These are phyloP conservation scores for Crenichthys baileyi DNA, from an alignment of 2,797 vertebrate species.

Conservation along the genomic window DNA sequence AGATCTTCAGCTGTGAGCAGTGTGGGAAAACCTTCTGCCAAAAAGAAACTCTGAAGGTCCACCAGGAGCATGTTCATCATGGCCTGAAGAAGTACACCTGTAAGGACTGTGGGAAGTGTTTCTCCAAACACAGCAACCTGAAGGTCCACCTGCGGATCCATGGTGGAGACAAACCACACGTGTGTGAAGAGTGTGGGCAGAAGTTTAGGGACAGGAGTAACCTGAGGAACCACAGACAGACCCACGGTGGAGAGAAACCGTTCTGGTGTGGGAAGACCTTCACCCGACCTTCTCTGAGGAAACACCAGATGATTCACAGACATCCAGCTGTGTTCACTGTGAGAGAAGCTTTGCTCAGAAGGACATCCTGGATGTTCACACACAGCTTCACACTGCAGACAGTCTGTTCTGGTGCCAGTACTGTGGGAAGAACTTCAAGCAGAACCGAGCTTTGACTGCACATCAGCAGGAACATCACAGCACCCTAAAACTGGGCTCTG, in stretches of 20 bases:
- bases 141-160: background rate
- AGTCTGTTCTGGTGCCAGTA: too few relatives aligned
- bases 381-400: too few relatives aligned
- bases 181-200: background rate
- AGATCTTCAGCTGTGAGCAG: background rate
- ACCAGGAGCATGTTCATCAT: background rate
- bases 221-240: background rate
- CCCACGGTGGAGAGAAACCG: background rate
- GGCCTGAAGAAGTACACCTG: background rate
- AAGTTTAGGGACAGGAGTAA: background rate
- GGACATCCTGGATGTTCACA: too few relatives aligned
- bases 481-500: too few relatives aligned
- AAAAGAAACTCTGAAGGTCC: background rate
- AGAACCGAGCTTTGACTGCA: too few relatives aligned
- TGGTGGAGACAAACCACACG: background rate
- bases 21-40: background rate
- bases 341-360: too few relatives aligned
- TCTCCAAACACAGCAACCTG: background rate
- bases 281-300: background rate
- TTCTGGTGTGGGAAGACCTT: background rate
- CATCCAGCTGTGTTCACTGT: background rate
- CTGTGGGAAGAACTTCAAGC: too few relatives aligned
- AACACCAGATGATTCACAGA: background rate
- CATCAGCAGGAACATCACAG: too few relatives aligned
- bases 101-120: background rate